phyloP scores from a whole-genome alignment of 2,888 invertebrate genomes.

The Dastarcus helophoroides region DNA sequence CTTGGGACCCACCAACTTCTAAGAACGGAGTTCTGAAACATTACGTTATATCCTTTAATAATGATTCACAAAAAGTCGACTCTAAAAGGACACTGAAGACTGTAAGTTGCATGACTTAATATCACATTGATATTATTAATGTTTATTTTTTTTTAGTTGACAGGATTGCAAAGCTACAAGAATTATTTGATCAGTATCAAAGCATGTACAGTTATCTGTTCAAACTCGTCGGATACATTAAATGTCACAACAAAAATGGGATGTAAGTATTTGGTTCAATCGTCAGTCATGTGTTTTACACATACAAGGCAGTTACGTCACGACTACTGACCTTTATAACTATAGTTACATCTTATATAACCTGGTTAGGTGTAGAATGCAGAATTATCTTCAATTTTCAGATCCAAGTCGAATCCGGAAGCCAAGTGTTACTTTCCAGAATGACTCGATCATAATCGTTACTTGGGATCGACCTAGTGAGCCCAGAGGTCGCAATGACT shows the following conservation, averaged over 20 bases:
- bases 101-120: too few relatives aligned
- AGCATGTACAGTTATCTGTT: slow-evolving; percentile 63
- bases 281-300: slow-evolving; percentile 4
- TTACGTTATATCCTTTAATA: slow-evolving; percentile 50
- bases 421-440: slow-evolving; percentile 35
- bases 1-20: slow-evolving; percentile 58
- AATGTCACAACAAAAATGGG: slow-evolving; percentile 35
- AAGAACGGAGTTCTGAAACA: slow-evolving; percentile 63
- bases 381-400: slow-evolving; percentile 11
- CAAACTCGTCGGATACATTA: slow-evolving; percentile 35
- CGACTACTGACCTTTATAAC: neutral
- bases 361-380: neutral
- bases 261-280: slow-evolving; percentile 26
- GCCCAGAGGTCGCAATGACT: slow-evolving; percentile 38
- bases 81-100: too few relatives aligned
- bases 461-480: slow-evolving; percentile 39
- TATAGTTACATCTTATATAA: too few relatives aligned
- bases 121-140: too few relatives aligned
- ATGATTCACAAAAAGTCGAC: slow-evolving; percentile 9
- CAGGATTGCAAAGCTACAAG: slow-evolving; percentile 46
- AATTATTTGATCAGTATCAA: slow-evolving; percentile 57
- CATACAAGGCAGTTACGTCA: neutral
- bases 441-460: slow-evolving; percentile 38
- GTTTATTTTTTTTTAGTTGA: slow-evolving; percentile 20
- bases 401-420: slow-evolving; percentile 26